Evolutionary conservation across 2,113 vertebrate genomes (phyloP).

Genomic region (Laticauda laticaudata): DNA sequence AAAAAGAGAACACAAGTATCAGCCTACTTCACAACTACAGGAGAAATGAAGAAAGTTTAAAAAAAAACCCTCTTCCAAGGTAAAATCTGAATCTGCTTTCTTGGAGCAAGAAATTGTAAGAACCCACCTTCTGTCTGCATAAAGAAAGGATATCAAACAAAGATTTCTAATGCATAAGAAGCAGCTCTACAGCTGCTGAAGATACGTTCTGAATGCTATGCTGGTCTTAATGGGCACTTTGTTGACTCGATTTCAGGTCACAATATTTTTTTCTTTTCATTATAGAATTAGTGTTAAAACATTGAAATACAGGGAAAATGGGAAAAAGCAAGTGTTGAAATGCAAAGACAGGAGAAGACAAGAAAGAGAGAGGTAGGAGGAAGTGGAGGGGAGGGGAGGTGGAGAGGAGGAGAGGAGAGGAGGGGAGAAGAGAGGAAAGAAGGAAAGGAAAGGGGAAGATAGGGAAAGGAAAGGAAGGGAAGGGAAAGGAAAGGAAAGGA

Average conservation of each 20-base stretch:
- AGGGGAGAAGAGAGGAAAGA: too few relatives aligned
- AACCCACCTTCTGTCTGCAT: neutral
- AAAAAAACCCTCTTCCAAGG: neutral
- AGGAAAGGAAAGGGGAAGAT: accelerated
- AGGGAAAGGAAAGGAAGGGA: too few relatives aligned
- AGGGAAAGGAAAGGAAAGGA: neutral
- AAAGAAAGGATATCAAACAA: conserved; percentile 1
- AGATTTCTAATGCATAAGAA: conserved; percentile 14
- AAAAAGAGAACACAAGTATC: neutral
- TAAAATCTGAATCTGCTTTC: neutral
- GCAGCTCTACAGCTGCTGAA: conserved; percentile 31
- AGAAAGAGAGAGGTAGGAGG: neutral
- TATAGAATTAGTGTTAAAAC: neutral
- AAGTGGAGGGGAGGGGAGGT: too few relatives aligned
- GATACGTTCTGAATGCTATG: neutral
- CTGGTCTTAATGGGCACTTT: conserved; percentile 4
- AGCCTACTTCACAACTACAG: neutral
- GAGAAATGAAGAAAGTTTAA: neutral
- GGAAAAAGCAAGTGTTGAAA: neutral
- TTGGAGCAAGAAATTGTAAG: neutral
- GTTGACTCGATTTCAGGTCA: neutral
- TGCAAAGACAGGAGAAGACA: neutral
- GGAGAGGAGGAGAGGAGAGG: too few relatives aligned
- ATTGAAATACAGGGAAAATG: neutral
- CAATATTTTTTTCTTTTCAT: neutral